phyloP scores from a whole-genome alignment of 2,888 invertebrate genomes.

The Augochlorella aurata region DNA sequence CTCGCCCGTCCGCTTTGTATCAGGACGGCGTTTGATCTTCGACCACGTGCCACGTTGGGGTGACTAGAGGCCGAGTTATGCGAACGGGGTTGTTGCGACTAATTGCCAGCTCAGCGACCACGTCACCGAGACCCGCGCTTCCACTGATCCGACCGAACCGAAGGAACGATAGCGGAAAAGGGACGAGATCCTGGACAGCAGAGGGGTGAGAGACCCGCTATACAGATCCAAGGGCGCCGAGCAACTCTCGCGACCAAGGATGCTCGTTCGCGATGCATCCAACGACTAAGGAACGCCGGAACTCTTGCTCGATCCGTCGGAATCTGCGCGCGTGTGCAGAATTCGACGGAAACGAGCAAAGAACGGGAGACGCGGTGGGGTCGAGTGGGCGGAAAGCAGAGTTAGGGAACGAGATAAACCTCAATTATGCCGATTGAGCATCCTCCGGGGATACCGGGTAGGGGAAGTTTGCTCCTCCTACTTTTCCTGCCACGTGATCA shows the following conservation, averaged over 20 bases:
- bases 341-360: conserved; percentile 43
- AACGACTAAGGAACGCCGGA: conserved; percentile 23
- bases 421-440: conserved; percentile 78
- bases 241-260: neutral
- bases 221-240: conserved; percentile 18
- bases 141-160: conserved; percentile 40
- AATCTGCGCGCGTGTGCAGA: conserved; percentile 49
- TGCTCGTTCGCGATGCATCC: conserved; percentile 1
- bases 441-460: conserved; percentile 72
- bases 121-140: conserved; percentile 70
- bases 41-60: conserved; percentile 68
- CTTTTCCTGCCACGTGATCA: conserved; percentile 77
- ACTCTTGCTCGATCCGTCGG: conserved; percentile 44
- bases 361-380: conserved; percentile 49
- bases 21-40: conserved; percentile 72
- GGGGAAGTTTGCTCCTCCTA: conserved; percentile 79
- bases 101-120: conserved; percentile 69
- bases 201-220: conserved; percentile 21
- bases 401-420: conserved; percentile 75
- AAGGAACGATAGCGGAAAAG: conserved; percentile 12
- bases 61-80: conserved; percentile 48
- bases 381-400: conserved; percentile 67
- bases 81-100: conserved; percentile 66
- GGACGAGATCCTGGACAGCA: conserved; percentile 13
- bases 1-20: conserved; percentile 63